Conservation (phyloP, 2,888 invertebrate genomes). For the Amblyteles armatorius region DNA sequence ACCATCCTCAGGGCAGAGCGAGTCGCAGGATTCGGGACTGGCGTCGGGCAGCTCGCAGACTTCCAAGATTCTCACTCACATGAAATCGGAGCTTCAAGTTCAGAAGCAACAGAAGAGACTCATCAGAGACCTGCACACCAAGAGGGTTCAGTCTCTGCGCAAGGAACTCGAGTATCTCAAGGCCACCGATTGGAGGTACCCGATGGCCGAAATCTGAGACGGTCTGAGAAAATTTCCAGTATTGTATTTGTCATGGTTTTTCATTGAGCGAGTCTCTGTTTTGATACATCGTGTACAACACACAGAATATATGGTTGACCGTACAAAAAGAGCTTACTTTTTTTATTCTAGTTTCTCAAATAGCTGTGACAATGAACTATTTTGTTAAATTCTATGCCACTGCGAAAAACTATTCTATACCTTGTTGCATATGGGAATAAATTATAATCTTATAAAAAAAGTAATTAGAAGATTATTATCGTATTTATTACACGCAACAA, state of each 20-base stretch:
- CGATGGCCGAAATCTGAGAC: slow-evolving; percentile 83
- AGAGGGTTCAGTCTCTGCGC: slow-evolving; percentile 89
- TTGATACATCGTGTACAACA: too few species aligned
- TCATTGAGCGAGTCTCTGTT: too few species aligned
- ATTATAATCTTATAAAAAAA: too few species aligned
- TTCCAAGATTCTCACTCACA: slow-evolving; percentile 85
- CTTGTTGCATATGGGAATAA: too few species aligned
- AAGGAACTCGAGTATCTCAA: slow-evolving; percentile 92
- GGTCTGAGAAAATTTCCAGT: slow-evolving; percentile 48
- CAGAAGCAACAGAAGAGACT: slow-evolving; percentile 87
- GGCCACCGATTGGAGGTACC: slow-evolving; percentile 93
- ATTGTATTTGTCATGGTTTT: slow-evolving; percentile 52
- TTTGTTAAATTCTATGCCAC: too few species aligned
- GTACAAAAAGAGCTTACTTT: too few species aligned
- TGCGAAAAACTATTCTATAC: too few species aligned
- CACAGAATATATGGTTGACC: too few species aligned
- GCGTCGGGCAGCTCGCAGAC: slow-evolving; percentile 75
- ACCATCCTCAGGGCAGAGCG: slow-evolving; percentile 79
- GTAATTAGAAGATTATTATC: too few species aligned
- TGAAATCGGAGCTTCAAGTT: slow-evolving; percentile 86
- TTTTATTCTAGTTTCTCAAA: too few species aligned
- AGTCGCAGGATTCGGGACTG: slow-evolving; percentile 81
- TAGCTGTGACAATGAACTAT: too few species aligned
- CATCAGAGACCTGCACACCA: slow-evolving; percentile 89
- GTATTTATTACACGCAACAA: too few species aligned